Percentiles rank a stretch among this genome's conserved stretches.
Evolutionary conservation across 2,113 vertebrate species (phyloP).

Genomic region (Apteryx owenii): DNA sequence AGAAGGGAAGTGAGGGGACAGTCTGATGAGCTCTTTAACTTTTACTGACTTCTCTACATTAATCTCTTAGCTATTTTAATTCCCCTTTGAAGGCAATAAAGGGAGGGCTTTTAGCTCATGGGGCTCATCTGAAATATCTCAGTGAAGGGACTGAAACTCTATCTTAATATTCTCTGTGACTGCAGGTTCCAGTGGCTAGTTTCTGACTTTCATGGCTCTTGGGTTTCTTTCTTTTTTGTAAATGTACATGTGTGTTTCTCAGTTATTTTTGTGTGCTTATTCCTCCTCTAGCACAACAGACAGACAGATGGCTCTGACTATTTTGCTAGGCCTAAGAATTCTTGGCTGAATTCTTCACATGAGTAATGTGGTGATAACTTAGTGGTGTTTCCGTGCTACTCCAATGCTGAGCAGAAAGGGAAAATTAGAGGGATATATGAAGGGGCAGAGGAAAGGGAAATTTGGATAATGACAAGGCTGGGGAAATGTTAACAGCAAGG

Average conservation of each 20-base stretch:
- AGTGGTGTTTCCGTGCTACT: background rate
- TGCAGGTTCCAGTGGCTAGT: background rate
- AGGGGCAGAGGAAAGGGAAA: background rate
- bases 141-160: background rate
- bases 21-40: background rate
- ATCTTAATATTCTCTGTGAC: background rate
- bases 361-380: constrained; percentile 26
- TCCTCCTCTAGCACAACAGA: constrained; percentile 16
- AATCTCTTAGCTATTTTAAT: constrained; percentile 7
- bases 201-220: background rate
- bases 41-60: background rate
- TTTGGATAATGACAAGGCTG: background rate
- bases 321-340: constrained; percentile 34
- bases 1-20: background rate
- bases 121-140: background rate
- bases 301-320: constrained; percentile 27
- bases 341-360: constrained; percentile 14
- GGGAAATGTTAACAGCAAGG: background rate
- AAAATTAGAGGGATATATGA: constrained; percentile 18
- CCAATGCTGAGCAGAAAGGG: background rate
- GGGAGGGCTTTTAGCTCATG: background rate
- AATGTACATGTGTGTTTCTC: background rate
- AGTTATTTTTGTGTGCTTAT: background rate
- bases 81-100: constrained; percentile 27
- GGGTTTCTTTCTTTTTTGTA: background rate